Base-by-base conservation (phyloP, 2,888 invertebrate genomes). In the Synergus gifuensis region DNA sequence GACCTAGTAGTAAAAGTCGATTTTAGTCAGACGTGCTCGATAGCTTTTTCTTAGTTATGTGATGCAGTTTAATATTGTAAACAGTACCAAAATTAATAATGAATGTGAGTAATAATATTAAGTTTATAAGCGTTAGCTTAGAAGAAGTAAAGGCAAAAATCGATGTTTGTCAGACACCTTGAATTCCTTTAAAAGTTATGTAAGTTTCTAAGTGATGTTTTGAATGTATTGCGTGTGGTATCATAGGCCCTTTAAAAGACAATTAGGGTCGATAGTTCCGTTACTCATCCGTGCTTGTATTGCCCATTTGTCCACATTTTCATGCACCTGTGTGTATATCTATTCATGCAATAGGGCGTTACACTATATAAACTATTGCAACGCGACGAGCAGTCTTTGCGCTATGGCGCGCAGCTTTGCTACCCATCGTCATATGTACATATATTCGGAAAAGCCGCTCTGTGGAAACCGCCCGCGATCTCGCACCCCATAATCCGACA, bases 401-500 rank as follows among this genome's bases (percentile, higher is more conserved):
- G 54, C 46, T 46, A 46, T 46, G 46, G 46, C 46, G 46, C 46
- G 8, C 46, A 46, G 46, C 46, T 12, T 46, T 46, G 8, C 46
- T 8, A 12, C 28, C 54, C 54, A 54, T 54, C 54, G n/a, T 54
- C n/a, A 60, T 60, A 60, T 60, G 60, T 12, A 28, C 28, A 28
- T 28, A 28, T 28, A 28, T 28, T n/a, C 54, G 54, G 54, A 54
- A 54, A 63, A 62, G 62, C 22, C 28, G 5, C 28, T 22, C 16
- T 63, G 63, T 40, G 63, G n/a, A 66, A 66, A 66, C 42, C 64
- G n/a, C 64, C 11, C 42, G 36, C 40, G 64, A 66, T 66, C 18
- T 60, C 40, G 64, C 64, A 66, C 64, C 64, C 40, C 64, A 66
- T 66, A 42, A 66, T 66, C 64, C 64, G n/a, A 66, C 64, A 36